Evolutionary conservation across 2,888 invertebrate genomes (phyloP).

Genomic region (Ischnura elegans): DNA sequence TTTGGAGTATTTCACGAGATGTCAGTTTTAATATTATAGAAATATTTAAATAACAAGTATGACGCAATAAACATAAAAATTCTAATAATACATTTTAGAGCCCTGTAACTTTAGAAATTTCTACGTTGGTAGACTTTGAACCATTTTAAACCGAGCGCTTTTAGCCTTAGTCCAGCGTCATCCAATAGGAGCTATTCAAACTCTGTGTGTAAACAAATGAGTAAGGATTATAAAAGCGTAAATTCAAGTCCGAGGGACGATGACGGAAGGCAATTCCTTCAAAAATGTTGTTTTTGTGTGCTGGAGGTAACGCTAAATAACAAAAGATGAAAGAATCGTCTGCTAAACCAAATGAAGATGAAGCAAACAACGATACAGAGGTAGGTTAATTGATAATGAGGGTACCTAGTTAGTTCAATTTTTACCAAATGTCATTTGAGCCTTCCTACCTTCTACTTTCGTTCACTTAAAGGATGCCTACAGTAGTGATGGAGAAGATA

Average conservation of each 20-base stretch:
- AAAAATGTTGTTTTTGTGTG: conserved; percentile 50
- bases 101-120: no score
- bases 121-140: background rate
- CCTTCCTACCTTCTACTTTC: background rate
- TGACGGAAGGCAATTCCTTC: conserved; percentile 51
- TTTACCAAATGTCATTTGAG: background rate
- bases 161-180: background rate
- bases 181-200: background rate
- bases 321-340: conserved; percentile 57
- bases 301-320: conserved; percentile 44
- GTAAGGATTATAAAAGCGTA: conserved; percentile 26
- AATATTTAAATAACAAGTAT: no score
- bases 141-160: background rate
- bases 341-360: conserved; percentile 59
- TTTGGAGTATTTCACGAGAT: no score
- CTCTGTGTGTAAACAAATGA: background rate
- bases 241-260: conserved; percentile 48
- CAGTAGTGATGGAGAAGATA: conserved; percentile 72
- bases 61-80: no score
- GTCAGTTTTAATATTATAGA: no score
- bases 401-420: background rate
- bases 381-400: background rate
- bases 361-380: conserved; percentile 25
- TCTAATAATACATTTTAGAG: no score
- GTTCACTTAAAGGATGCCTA: background rate